These are phyloP conservation scores for Temnothorax nylanderi DNA, from an alignment of 1,140 invertebrate genomes.

Conservation along the genomic window DNA sequence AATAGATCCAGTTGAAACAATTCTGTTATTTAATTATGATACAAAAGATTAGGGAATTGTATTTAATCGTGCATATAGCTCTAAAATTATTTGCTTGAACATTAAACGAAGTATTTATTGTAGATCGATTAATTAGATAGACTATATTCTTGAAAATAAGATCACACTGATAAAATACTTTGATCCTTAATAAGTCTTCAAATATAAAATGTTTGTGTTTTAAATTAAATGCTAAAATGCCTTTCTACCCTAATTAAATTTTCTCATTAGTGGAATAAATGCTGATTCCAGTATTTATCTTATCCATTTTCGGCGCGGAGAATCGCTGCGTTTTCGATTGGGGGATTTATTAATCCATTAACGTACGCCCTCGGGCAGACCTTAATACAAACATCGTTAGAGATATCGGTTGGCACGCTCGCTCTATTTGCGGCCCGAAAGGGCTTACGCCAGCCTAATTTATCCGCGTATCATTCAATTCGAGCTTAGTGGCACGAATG, in stretches of 20 bases:
- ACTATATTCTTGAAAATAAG: background rate
- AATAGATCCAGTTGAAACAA: background rate
- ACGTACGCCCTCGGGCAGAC: background rate
- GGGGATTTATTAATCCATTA: conserved; percentile 46
- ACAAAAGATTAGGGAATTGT: background rate
- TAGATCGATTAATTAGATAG: background rate
- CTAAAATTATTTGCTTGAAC: background rate
- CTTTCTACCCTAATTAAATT: conserved; percentile 5
- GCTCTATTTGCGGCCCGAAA: conserved; percentile 25
- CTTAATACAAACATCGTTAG: conserved; percentile 38
- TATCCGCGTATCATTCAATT: conserved; percentile 52
- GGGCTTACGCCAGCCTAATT: conserved; percentile 46
- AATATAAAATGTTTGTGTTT: background rate
- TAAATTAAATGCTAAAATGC: conserved; percentile 5
- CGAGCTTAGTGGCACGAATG: conserved; percentile 65
- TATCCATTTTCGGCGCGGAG: background rate
- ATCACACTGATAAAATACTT: background rate
- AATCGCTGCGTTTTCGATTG: background rate
- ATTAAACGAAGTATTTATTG: background rate
- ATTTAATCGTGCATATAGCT: background rate
- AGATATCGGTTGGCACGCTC: conserved; percentile 10
- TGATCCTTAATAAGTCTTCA: background rate
- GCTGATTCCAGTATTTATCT: conserved; percentile 9
- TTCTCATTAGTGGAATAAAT: background rate
- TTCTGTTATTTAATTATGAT: background rate